Base-by-base conservation (phyloP, 1,140 invertebrate species). In the Hyles vespertilio region DNA sequence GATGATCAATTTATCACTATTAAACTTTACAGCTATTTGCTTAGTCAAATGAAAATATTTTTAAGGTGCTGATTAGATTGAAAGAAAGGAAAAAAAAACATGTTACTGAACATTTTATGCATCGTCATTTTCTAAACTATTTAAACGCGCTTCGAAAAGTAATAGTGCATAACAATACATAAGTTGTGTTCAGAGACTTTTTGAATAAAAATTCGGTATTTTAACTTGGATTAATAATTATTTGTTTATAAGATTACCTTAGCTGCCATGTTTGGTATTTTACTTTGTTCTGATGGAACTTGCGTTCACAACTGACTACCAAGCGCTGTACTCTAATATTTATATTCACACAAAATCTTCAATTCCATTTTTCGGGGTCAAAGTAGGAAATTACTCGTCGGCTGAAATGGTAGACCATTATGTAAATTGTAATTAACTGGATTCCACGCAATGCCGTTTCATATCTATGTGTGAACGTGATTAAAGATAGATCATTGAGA, bases 191-290 rank as follows among this genome's bases (percentile, higher is more conserved):
- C 22, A 22, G 22, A 22, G 22, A 22, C 22, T 22, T 22, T 22
- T 22, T 22, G 22, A 22, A 22, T 22, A 22, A 22, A 22, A 22
- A 1, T 22, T 22, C 22, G 22, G 22, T 22, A 22, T 22, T 22
- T 22, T 22, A 22, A 22, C 22, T 22, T 22, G 12, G n/a, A 48
- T 48, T 48, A 2, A 5, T 11, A n/a, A 5, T 47, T 22, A 5
- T 5, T 47, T 6, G 3, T 11, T 10, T 5, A 47, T n/a, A 11
- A 11, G 46, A 48, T 74, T 78, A 83, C 80, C 80, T 83, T 81
- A 63, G 71, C 70, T 55, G 72, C 74, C 80, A 83, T 83, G 73
- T 58, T 56, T 65, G 53, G 1, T 74, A 59, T 80, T 4, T 45
- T 44, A 2, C 22, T 54, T 10, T 54, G 40, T 54, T 11, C 11